phyloP scores from a whole-genome alignment of 2,113 vertebrate species.

The Scolopax mira region DNA sequence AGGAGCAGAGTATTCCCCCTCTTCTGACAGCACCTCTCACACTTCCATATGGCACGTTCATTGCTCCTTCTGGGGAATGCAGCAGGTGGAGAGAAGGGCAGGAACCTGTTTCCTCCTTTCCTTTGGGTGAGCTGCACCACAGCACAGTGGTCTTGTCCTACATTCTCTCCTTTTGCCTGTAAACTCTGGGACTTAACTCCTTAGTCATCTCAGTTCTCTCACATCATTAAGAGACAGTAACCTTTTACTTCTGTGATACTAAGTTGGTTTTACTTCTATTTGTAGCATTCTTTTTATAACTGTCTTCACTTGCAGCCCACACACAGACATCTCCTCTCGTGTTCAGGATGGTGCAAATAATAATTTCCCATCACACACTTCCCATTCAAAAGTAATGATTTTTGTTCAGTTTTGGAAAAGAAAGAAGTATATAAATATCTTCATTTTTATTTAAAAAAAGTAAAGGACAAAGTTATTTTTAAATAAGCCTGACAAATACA shows the following conservation, averaged over 20 bases:
- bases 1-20: neutral
- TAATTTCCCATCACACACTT: conserved; percentile 6
- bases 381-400: neutral
- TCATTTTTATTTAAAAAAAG: neutral
- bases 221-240: neutral
- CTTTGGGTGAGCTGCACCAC: neutral
- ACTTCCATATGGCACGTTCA: neutral
- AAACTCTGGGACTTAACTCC: neutral
- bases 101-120: neutral
- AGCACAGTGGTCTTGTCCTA: neutral
- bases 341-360: neutral
- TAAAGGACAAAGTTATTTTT: neutral
- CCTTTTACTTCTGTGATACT: neutral
- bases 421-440: neutral
- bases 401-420: neutral
- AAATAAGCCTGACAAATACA: neutral
- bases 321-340: neutral
- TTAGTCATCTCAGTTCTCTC: neutral
- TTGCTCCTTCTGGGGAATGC: neutral
- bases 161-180: neutral
- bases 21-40: neutral
- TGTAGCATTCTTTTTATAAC: neutral
- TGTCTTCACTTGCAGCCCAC: conserved; percentile 17
- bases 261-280: neutral
- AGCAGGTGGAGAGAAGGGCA: neutral